Evolutionary conservation across 2,888 invertebrate genomes (phyloP).

Genomic region (Eulithis testata): DNA sequence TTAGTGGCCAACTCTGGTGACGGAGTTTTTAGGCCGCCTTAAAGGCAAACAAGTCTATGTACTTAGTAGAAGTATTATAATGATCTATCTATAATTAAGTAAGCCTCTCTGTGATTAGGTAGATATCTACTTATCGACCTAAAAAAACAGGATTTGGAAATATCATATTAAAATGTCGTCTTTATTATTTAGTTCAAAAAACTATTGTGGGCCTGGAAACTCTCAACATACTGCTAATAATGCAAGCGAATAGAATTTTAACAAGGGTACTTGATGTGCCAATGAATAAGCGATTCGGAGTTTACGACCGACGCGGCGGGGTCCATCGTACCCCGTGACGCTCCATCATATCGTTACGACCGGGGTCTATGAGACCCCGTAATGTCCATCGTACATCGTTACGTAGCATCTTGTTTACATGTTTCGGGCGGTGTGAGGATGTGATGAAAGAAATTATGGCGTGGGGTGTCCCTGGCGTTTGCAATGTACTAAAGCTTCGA

Average conservation of each 20-base stretch:
- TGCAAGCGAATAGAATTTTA: constrained; percentile 67
- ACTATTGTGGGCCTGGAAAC: constrained; percentile 9
- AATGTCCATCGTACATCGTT: constrained; percentile 5
- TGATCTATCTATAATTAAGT: too few species aligned
- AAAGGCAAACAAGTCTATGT: too few species aligned
- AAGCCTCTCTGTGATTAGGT: too few species aligned
- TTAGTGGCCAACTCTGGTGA: too few species aligned
- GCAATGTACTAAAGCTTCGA: neutral
- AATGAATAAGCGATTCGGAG: constrained; percentile 75
- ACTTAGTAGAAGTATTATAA: too few species aligned
- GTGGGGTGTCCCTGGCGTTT: neutral
- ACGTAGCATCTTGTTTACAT: constrained; percentile 20
- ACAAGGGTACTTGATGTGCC: constrained; percentile 70
- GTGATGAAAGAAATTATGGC: constrained; percentile 16
- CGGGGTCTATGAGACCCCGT: constrained; percentile 37
- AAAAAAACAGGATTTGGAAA: too few species aligned
- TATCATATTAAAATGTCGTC: too few species aligned
- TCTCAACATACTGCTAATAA: constrained; percentile 46
- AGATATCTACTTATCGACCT: too few species aligned
- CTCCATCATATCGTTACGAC: constrained; percentile 52
- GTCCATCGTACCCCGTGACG: constrained; percentile 19
- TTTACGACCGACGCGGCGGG: constrained; percentile 65
- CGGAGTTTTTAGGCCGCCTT: too few species aligned
- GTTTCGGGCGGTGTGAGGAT: constrained; percentile 4
- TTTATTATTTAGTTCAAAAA: neutral